Percentiles rank a stretch among this genome's conserved stretches.
Evolutionary conservation across 2,888 invertebrate genomes (phyloP).

Genomic region (Rapana venosa): DNA sequence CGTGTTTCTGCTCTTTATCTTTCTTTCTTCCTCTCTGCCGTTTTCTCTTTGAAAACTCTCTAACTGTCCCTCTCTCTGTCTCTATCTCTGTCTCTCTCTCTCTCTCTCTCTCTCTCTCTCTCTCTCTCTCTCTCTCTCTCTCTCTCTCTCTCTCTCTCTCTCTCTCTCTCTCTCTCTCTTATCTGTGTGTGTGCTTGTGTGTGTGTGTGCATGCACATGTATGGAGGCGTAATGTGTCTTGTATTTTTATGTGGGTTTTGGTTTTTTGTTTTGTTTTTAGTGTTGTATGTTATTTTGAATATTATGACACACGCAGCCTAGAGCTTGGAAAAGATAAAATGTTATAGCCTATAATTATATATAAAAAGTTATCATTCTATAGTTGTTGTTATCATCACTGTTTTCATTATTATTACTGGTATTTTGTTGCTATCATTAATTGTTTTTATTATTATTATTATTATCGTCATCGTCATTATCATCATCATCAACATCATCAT

Average conservation of each 20-base stretch:
- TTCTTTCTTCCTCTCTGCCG: too few relatives aligned
- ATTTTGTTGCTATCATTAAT: too few relatives aligned
- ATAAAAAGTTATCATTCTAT: background rate
- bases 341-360: background rate
- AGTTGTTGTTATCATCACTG: background rate
- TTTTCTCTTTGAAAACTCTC: background rate
- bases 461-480: too few relatives aligned
- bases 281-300: background rate
- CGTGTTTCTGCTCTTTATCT: too few relatives aligned
- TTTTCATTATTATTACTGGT: too few relatives aligned
- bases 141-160: too few relatives aligned
- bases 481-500: too few relatives aligned
- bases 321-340: background rate
- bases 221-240: background rate
- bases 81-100: too few relatives aligned
- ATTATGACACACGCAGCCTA: background rate
- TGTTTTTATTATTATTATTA: too few relatives aligned
- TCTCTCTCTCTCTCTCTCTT: background rate
- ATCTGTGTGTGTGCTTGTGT: background rate
- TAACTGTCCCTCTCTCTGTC: too few relatives aligned
- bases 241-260: background rate
- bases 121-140: background rate
- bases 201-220: background rate
- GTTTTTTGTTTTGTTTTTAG: background rate
- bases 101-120: background rate